phyloP scores from a whole-genome alignment of 2,888 invertebrate species.

The Folsomia manolachei region DNA sequence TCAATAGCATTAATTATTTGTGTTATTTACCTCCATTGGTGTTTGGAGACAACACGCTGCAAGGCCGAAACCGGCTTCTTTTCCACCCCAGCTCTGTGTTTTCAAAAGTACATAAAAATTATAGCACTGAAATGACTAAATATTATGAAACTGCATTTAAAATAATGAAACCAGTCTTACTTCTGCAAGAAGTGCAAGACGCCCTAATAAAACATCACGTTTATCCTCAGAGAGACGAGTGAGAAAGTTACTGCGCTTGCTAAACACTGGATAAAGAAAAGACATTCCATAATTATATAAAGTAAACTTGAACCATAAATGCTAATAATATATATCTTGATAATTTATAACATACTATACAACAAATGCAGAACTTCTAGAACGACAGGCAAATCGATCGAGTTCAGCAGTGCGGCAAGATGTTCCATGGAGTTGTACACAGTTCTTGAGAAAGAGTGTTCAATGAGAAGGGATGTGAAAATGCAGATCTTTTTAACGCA shows the following conservation, averaged over 20 bases:
- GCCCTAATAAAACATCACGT: constrained; percentile 67
- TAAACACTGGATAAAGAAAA: too few relatives aligned
- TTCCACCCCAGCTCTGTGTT: constrained; percentile 74
- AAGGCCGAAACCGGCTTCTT: constrained; percentile 80
- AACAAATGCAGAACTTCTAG: constrained; percentile 77
- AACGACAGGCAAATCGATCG: constrained; percentile 79
- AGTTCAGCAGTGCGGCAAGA: constrained; percentile 70
- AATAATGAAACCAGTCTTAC: constrained; percentile 57
- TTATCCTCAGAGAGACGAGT: constrained; percentile 71
- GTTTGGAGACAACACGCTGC: constrained; percentile 75
- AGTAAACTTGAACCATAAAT: too few relatives aligned
- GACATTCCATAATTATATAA: too few relatives aligned
- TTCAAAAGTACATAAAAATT: too few relatives aligned
- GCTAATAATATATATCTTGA: too few relatives aligned
- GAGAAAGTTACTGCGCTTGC: constrained; percentile 81
- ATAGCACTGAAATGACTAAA: too few relatives aligned
- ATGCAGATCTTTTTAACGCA: constrained; percentile 71
- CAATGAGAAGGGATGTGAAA: constrained; percentile 78
- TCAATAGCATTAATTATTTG: background rate
- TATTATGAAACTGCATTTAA: background rate
- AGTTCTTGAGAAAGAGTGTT: constrained; percentile 82
- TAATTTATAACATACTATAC: too few relatives aligned
- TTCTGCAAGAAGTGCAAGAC: constrained; percentile 76
- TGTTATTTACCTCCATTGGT: constrained; percentile 59
- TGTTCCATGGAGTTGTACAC: constrained; percentile 85